Percentiles rank a stretch among this genome's conserved stretches.
phyloP scores from a whole-genome alignment of 1,140 invertebrate genomes.

The Nylanderia fulva region DNA sequence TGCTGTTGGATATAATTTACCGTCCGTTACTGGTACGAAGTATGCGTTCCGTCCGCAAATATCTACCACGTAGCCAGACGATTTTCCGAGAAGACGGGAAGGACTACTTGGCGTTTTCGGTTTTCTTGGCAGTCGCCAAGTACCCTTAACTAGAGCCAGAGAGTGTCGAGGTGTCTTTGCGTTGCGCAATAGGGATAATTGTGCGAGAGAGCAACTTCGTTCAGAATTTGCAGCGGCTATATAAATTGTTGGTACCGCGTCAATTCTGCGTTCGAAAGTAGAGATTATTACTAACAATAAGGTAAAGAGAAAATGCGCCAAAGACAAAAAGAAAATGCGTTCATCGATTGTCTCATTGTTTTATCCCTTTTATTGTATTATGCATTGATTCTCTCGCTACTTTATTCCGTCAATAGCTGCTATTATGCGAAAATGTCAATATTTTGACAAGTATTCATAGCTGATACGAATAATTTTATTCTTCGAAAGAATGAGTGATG shows the following conservation, averaged over 20 bases:
- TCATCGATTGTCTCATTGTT: too few relatives aligned
- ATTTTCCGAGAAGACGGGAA: conserved; percentile 76
- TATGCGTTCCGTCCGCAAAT: conserved; percentile 54
- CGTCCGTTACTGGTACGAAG: neutral
- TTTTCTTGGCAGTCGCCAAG: conserved; percentile 75
- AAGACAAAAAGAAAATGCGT: too few relatives aligned
- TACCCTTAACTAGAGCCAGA: neutral
- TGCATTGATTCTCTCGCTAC: too few relatives aligned
- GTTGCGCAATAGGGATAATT: conserved; percentile 31
- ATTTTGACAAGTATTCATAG: too few relatives aligned
- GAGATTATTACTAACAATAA: neutral
- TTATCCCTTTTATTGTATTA: too few relatives aligned
- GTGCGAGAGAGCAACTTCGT: neutral
- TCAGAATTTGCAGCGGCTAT: neutral
- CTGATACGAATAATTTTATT: too few relatives aligned
- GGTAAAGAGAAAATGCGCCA: too few relatives aligned
- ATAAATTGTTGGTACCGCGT: neutral
- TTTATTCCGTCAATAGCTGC: too few relatives aligned
- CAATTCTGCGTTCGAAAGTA: neutral
- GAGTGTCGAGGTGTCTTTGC: neutral
- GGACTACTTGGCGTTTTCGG: conserved; percentile 66
- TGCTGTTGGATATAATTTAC: neutral
- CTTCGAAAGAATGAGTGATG: too few relatives aligned
- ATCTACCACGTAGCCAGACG: conserved; percentile 67
- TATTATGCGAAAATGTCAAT: too few relatives aligned